Base-by-base conservation (phyloP, 1,140 invertebrate genomes). In the Halesus radiatus region DNA sequence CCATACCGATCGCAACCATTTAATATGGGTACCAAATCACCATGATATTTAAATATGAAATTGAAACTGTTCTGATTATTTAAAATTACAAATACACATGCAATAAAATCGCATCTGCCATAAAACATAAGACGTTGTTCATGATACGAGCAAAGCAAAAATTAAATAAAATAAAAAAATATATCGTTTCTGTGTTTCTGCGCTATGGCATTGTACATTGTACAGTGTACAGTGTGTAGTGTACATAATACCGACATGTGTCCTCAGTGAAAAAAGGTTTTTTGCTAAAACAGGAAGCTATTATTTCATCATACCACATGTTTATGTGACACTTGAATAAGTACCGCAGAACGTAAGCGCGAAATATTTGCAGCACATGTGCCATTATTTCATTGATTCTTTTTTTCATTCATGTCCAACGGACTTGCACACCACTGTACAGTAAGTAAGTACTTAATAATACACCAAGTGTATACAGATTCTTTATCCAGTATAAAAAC, bases 361-460 rank as follows among this genome's bases (percentile, higher is more conserved):
- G 29, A 78, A 79, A 74, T 74, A 79, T 79, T 75, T 37, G 54
- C 78, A 64, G 29, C 78, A 79, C 70, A 74, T 79, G 78, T 74
- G 22, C 6, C 22, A 66, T 52, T 64, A 64, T 79, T 79, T 79
- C 78, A 79, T 79, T 79, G 52, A 79, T 29, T 74, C 60, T 74
- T 79, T 52, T 29, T 74, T 79, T 79, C 78, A 79, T 79, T 79
- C 78, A 79, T 66, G 37, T 15, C 18, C 26, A 72, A 72, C 68
- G 68, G 68, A 53, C 22, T 53, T 72, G 68, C 8, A n/a, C 16
- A 18, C 16, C 56, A 22, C 18, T 13, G 56, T 23, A 60, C 20
- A 26, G 58, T 4, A 60, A n/a, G n/a, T n/a, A n/a, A n/a, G n/a
- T n/a, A n/a, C n/a, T n/a, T n/a, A n/a, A 23, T 56, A 56, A 56